Percentiles rank a stretch among this genome's conserved stretches.
phyloP scores from a whole-genome alignment of 2,888 invertebrate species.

The Noctua fimbriata region DNA sequence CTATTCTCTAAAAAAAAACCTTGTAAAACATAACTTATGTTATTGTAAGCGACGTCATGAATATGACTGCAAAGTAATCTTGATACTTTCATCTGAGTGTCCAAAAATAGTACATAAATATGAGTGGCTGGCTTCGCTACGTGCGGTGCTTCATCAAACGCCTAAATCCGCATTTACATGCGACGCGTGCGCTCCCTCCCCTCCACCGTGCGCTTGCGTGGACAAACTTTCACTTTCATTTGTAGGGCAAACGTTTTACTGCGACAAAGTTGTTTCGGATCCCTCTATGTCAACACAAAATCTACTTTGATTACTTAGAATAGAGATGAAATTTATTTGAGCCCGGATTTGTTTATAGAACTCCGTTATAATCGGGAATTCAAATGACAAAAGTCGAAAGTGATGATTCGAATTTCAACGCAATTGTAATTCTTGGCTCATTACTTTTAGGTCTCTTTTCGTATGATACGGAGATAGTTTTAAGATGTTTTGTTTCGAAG shows the following conservation, averaged over 20 bases:
- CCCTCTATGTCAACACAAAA: slow-evolving; percentile 36
- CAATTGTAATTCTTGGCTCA: slow-evolving; percentile 44
- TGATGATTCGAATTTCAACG: slow-evolving; percentile 63
- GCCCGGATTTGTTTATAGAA: slow-evolving; percentile 61
- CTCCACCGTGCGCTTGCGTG: slow-evolving; percentile 71
- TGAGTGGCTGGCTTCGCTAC: slow-evolving; percentile 67
- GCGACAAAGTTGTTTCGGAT: slow-evolving; percentile 67
- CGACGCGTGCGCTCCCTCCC: slow-evolving; percentile 80
- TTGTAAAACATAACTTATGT: neutral
- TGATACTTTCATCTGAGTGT: slow-evolving; percentile 75
- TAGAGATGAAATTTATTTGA: slow-evolving; percentile 55
- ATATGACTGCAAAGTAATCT: slow-evolving; percentile 58
- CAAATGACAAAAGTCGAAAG: slow-evolving; percentile 79
- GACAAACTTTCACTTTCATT: slow-evolving; percentile 89
- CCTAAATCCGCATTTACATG: slow-evolving; percentile 86
- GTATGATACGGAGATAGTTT: slow-evolving; percentile 15
- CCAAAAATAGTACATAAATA: slow-evolving; percentile 74
- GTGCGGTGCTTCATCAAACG: slow-evolving; percentile 84
- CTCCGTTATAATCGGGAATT: slow-evolving; percentile 71
- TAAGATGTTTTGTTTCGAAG: slow-evolving; percentile 67
- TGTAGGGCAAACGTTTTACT: slow-evolving; percentile 84
- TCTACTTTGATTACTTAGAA: slow-evolving; percentile 30
- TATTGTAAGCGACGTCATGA: slow-evolving; percentile 16
- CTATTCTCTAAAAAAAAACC: neutral
- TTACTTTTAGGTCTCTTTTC: slow-evolving; percentile 61